These are phyloP conservation scores for Drosophila oshimai DNA, from an alignment of 1,140 invertebrate species.

Conservation along the genomic window DNA sequence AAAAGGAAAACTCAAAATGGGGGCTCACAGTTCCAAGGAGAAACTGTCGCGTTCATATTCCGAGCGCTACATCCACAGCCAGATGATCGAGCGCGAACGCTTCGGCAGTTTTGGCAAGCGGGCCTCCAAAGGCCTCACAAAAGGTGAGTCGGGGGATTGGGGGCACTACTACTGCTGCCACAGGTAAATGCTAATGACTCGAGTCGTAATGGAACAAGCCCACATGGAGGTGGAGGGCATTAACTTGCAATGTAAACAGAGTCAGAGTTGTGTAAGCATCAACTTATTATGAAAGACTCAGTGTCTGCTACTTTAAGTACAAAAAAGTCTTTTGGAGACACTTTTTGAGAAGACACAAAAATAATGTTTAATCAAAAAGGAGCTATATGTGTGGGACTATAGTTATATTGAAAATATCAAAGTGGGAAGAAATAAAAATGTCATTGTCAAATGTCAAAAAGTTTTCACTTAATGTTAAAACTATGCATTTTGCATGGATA, in stretches of 20 bases:
- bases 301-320: background rate
- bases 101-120: conserved; percentile 85
- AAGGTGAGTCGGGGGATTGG: conserved; percentile 51
- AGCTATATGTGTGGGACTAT: no score
- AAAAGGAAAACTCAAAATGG: conserved; percentile 84
- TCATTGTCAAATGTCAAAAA: no score
- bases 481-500: no score
- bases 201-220: background rate
- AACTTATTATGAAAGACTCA: background rate
- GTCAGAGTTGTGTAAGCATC: conserved; percentile 3
- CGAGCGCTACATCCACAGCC: conserved; percentile 83
- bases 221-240: background rate
- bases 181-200: conserved; percentile 23
- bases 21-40: conserved; percentile 87
- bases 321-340: background rate
- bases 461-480: no score
- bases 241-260: conserved; percentile 1
- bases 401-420: no score
- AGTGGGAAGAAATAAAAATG: no score
- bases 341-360: no score
- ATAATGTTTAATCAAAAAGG: no score
- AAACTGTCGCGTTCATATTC: conserved; percentile 86
- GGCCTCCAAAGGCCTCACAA: conserved; percentile 67
- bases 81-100: conserved; percentile 83
- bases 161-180: no score